phyloP scores from a whole-genome alignment of 2,888 invertebrate species.

The Rhingia rostrata region DNA sequence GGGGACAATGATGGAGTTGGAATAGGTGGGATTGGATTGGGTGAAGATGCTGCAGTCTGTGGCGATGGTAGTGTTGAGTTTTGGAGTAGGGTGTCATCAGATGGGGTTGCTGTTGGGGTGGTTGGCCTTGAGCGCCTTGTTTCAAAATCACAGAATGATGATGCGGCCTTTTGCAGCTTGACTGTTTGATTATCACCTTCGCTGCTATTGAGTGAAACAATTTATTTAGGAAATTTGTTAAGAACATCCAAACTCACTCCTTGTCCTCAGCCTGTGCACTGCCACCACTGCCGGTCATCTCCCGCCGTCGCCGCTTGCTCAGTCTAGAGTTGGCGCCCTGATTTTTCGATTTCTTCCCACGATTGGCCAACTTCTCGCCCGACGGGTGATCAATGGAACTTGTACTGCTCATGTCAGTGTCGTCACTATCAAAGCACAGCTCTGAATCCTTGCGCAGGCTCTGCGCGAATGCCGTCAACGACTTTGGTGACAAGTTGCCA shows the following conservation, averaged over 20 bases:
- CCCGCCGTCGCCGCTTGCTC: conserved; percentile 75
- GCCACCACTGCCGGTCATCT: conserved; percentile 66
- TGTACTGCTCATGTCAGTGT: conserved; percentile 82
- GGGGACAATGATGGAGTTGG: conserved; percentile 33
- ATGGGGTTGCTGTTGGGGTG: conserved; percentile 44
- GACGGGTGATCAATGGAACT: conserved; percentile 79
- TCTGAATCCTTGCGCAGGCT: conserved; percentile 77
- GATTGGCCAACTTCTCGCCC: conserved; percentile 59
- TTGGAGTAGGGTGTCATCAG: conserved; percentile 1
- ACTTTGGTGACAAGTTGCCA: conserved; percentile 77
- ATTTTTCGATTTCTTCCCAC: conserved; percentile 73
- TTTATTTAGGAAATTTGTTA: background rate
- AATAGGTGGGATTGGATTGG: background rate
- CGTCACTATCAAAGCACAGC: conserved; percentile 80
- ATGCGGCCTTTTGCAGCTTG: conserved; percentile 45
- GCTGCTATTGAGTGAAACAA: conserved; percentile 28
- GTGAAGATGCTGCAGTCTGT: conserved; percentile 8
- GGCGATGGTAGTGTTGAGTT: conserved; percentile 5
- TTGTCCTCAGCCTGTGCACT: conserved; percentile 49
- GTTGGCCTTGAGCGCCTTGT: conserved; percentile 47
- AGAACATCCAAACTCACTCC: conserved; percentile 41
- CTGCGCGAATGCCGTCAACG: conserved; percentile 74
- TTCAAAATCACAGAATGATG: conserved; percentile 57
- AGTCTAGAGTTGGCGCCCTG: conserved; percentile 69
- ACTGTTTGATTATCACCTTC: conserved; percentile 35